Evolutionary conservation across 2,888 invertebrate genomes (phyloP).

Genomic region (Protodeltote pygarga): DNA sequence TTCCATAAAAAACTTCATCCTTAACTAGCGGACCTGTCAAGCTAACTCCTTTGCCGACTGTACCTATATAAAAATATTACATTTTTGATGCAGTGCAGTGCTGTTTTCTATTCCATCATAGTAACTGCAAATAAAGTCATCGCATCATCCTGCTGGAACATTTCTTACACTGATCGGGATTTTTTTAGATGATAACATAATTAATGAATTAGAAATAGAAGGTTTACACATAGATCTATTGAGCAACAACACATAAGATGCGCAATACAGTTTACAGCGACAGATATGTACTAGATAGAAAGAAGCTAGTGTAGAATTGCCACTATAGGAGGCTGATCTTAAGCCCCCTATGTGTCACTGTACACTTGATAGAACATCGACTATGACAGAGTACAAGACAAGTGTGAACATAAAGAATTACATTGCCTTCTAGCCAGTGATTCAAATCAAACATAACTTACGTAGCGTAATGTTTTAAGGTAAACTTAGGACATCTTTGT

Average conservation of each 20-base stretch:
- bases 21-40: too few relatives aligned
- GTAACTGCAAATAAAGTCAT: too few relatives aligned
- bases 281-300: constrained; percentile 36
- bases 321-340: constrained; percentile 2
- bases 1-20: too few relatives aligned
- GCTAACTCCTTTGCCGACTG: too few relatives aligned
- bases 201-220: constrained; percentile 1
- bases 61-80: too few relatives aligned
- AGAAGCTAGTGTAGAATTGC: constrained; percentile 20
- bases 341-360: constrained; percentile 30
- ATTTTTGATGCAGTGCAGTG: too few relatives aligned
- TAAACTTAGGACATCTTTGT: too few relatives aligned
- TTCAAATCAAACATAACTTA: too few relatives aligned
- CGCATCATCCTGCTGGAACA: too few relatives aligned
- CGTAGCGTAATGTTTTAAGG: too few relatives aligned
- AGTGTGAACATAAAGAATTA: constrained; percentile 10
- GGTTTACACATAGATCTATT: constrained; percentile 11
- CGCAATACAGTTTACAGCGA: constrained; percentile 57
- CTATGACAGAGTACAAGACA: constrained; percentile 18
- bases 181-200: background rate
- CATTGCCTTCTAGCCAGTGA: constrained; percentile 26
- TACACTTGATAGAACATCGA: constrained; percentile 32
- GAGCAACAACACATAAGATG: constrained; percentile 46
- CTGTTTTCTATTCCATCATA: too few relatives aligned
- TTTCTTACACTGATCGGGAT: background rate